A percentile compares a stretch with the other conserved stretches of the same genome.
Conservation (phyloP, 2,113 vertebrate genomes). For the Hydrochoerus hydrochaeris region DNA sequence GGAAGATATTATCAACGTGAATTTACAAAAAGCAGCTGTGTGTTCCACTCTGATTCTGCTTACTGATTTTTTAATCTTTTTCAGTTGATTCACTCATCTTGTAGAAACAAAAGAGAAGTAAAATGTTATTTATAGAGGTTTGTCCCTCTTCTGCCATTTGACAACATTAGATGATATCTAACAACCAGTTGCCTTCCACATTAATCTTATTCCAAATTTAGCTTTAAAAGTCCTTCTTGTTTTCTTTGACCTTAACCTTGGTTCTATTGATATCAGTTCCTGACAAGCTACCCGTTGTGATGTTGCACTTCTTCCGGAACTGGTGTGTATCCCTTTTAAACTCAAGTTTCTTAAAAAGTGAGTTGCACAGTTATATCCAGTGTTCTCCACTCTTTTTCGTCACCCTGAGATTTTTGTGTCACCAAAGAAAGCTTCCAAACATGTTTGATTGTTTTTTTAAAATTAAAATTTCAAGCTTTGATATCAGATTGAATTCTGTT, state of each 20-base stretch:
- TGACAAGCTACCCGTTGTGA: not conserved
- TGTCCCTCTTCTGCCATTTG: not conserved
- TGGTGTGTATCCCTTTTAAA: not conserved
- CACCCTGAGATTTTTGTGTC: not conserved
- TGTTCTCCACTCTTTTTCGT: not conserved
- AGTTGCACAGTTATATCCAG: not conserved
- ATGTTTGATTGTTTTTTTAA: not conserved
- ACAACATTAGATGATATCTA: not conserved
- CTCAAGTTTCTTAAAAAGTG: not conserved
- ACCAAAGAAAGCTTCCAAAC: not conserved
- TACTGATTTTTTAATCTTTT: not conserved
- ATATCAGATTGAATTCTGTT: not conserved
- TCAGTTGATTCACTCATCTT: not conserved
- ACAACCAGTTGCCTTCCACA: not conserved
- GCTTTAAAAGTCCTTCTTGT: not conserved
- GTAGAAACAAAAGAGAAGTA: not conserved
- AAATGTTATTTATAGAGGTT: not conserved
- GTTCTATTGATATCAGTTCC: not conserved
- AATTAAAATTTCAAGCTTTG: not conserved
- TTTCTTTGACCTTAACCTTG: constrained; percentile 30
- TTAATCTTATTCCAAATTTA: constrained; percentile 34
- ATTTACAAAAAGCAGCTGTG: not conserved
- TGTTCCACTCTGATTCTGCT: not conserved
- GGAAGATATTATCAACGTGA: not conserved
- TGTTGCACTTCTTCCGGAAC: not conserved